phyloP scores from a whole-genome alignment of 2,113 vertebrate genomes.

The Hipposideros armiger region DNA sequence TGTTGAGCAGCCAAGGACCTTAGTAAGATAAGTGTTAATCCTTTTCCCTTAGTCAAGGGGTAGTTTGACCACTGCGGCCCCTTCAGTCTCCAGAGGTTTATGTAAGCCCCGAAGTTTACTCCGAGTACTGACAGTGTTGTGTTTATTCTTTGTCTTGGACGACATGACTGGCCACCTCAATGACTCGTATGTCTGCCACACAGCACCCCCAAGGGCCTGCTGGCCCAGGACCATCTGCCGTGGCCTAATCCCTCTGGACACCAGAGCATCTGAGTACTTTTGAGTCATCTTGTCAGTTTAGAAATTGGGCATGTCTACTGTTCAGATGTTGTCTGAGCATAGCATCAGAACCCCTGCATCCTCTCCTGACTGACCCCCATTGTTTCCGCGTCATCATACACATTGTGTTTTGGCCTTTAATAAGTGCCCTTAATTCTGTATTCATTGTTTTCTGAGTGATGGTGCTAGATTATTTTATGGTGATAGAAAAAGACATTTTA shows the following conservation, averaged over 20 bases:
- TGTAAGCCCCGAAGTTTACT: not conserved
- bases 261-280: not conserved
- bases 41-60: not conserved
- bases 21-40: not conserved
- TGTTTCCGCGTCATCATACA: not conserved
- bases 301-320: not conserved
- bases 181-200: not conserved
- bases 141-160: not conserved
- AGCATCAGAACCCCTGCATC: not conserved
- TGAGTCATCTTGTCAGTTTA: not conserved
- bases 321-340: not conserved
- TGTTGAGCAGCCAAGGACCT: not conserved
- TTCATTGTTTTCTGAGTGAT: slow-evolving; percentile 36
- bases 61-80: not conserved
- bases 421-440: slow-evolving; percentile 46
- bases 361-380: not conserved
- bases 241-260: not conserved
- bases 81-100: not conserved
- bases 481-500: slow-evolving; percentile 19
- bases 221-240: not conserved
- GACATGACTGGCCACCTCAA: not conserved
- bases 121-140: not conserved
- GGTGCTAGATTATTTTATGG: not conserved
- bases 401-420: not conserved
- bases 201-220: not conserved